These are phyloP conservation scores for Cochlearius cochlearius DNA, from an alignment of 2,113 vertebrate genomes.

Conservation along the genomic window DNA sequence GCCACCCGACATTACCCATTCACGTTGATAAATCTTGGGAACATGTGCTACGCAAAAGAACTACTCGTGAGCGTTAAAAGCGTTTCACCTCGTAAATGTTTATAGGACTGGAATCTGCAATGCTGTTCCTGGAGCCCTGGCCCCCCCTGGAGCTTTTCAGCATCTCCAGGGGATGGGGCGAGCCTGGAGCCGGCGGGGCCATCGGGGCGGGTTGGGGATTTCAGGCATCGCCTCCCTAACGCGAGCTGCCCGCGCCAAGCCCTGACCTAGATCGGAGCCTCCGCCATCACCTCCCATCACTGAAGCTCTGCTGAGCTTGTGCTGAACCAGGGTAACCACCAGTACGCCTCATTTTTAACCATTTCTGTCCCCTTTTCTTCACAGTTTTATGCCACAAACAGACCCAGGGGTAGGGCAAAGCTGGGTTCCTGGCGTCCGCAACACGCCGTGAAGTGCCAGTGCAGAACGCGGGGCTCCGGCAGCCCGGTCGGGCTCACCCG, in stretches of 20 bases:
- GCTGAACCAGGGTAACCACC: neutral
- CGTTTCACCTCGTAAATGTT: neutral
- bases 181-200: neutral
- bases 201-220: neutral
- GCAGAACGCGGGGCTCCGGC: neutral
- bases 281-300: neutral
- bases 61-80: neutral
- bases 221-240: neutral
- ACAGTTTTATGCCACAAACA: fast-evolving
- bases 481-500: neutral
- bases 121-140: neutral
- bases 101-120: neutral
- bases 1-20: fast-evolving
- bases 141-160: neutral
- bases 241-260: neutral
- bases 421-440: neutral
- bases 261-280: neutral
- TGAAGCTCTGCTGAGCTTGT: fast-evolving
- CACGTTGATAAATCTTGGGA: neutral
- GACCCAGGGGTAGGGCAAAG: neutral
- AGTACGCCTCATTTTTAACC: neutral
- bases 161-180: fast-evolving
- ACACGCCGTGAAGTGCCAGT: neutral
- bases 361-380: neutral
- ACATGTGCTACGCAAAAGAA: fast-evolving